Percentiles rank a stretch among this genome's conserved stretches.
These are phyloP conservation scores for Porites divaricata DNA, from an alignment of 92 coral and sea anemone genomes.

Conservation along the genomic window DNA sequence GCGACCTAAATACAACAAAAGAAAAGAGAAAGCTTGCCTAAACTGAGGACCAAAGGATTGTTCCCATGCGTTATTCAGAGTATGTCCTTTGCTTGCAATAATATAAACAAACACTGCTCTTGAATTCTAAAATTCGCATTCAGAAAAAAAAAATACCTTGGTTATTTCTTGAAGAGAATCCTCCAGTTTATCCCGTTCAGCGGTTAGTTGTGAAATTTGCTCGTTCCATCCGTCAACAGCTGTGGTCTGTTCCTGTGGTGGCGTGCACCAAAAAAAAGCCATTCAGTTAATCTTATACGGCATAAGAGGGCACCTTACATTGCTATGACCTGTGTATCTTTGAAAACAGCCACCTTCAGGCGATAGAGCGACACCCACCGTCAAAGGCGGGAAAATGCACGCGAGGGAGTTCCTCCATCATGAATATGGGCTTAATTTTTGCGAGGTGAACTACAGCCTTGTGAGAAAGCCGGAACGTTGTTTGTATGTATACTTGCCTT, in stretches of 20 bases:
- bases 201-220: slow-evolving; percentile 76
- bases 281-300: no score
- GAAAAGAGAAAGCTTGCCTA: background rate
- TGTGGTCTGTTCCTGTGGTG: slow-evolving; percentile 69
- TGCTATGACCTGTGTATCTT: no score
- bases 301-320: no score
- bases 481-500: slow-evolving; percentile 38
- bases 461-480: background rate
- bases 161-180: slow-evolving; percentile 63
- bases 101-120: background rate
- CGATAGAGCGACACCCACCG: no score
- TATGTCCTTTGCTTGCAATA: no score
- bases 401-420: no score
- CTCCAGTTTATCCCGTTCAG: slow-evolving; percentile 71
- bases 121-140: background rate
- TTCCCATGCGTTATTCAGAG: no score
- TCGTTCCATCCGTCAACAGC: slow-evolving; percentile 79
- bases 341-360: no score
- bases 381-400: no score
- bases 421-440: no score
- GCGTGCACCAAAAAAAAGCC: background rate
- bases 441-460: background rate
- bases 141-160: slow-evolving; percentile 47
- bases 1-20: slow-evolving; percentile 70
- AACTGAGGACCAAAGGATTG: no score